Percentiles rank a stretch among this genome's conserved stretches.
Conservation (phyloP, 1,140 invertebrate species). For the Bilobella aurantiaca region DNA sequence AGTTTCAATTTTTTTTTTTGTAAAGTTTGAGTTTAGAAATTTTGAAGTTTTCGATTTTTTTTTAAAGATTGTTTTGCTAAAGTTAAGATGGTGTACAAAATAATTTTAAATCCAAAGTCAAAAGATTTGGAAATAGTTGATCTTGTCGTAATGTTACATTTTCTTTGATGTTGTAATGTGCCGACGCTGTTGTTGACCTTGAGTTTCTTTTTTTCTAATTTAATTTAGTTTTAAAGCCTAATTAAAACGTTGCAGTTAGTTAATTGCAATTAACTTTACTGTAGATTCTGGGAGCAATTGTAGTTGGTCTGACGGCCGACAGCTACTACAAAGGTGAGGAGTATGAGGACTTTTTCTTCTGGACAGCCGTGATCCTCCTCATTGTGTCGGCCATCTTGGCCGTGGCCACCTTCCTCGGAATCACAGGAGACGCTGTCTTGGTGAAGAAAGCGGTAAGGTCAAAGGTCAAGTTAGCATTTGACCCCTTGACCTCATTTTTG, state of each 20-base stretch:
- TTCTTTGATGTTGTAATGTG: not conserved
- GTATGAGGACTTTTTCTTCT: conserved; percentile 12
- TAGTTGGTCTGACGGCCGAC: not conserved
- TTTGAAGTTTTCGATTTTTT: no score
- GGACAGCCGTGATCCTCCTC: conserved; percentile 5
- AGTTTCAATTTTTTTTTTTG: no score
- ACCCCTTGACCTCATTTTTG: not conserved
- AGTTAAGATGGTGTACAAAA: no score
- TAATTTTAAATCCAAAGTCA: no score
- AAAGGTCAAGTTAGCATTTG: not conserved
- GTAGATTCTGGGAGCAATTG: conserved; percentile 7
- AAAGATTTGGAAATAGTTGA: no score
- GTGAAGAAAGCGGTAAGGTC: conserved; percentile 4
- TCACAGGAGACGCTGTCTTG: not conserved
- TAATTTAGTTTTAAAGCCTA: no score
- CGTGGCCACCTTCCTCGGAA: conserved; percentile 2
- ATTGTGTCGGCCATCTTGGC: conserved; percentile 12
- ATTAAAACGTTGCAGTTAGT: no score
- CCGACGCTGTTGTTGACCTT: not conserved
- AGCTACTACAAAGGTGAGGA: not conserved
- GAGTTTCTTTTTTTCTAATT: no score
- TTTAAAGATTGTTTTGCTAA: no score
- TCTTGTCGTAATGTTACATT: no score
- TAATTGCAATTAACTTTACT: no score
- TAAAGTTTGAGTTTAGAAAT: no score